These are phyloP conservation scores for Actenoides hombroni DNA, from an alignment of 2,113 vertebrate genomes.

Conservation along the genomic window DNA sequence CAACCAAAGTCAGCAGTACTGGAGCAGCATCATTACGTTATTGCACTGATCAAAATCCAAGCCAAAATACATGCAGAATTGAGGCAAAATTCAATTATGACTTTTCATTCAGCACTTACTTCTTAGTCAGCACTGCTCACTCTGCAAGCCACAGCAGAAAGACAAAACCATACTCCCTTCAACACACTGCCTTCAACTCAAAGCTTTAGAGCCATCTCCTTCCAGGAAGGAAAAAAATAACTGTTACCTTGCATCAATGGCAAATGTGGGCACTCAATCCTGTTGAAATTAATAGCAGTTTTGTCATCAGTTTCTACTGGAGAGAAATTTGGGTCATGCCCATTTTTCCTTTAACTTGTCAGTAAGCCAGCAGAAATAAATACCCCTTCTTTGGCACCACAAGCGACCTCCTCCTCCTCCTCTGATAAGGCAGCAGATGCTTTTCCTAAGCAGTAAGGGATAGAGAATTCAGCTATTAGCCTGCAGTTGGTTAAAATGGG, in stretches of 20 bases:
- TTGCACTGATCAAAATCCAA: not conserved
- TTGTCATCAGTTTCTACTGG: not conserved
- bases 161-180: not conserved
- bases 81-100: not conserved
- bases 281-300: not conserved
- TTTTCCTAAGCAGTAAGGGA: not conserved
- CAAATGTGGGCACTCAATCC: not conserved
- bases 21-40: not conserved
- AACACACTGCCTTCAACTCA: not conserved
- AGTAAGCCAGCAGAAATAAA: not conserved
- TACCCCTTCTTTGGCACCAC: not conserved
- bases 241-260: not conserved
- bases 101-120: not conserved
- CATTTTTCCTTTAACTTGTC: not conserved
- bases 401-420: not conserved
- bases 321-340: not conserved
- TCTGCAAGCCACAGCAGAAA: not conserved
- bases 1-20: not conserved
- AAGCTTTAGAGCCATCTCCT: not conserved
- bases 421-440: not conserved
- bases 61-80: not conserved
- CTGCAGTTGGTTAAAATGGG: not conserved
- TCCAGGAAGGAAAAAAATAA: not conserved
- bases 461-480: not conserved
- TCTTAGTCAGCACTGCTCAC: conserved; percentile 2